Conservation (phyloP, 1,140 invertebrate species). For the Aculops lycopersici region DNA sequence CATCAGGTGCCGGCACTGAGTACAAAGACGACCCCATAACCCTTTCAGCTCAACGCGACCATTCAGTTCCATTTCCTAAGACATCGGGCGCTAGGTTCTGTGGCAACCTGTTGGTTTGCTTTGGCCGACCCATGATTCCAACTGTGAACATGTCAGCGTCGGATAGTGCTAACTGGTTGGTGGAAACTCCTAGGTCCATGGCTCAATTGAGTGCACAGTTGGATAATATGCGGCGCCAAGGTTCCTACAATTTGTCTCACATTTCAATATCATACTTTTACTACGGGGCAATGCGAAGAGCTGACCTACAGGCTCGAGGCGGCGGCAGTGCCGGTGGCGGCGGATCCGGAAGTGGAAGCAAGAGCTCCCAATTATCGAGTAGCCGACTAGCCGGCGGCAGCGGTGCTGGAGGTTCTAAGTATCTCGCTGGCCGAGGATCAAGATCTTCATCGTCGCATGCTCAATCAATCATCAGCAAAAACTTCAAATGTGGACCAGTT, state of each 20-base stretch:
- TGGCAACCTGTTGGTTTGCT: slow-evolving; percentile 42
- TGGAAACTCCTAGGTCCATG: background rate
- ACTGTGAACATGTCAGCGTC: background rate
- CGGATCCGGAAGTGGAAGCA: no score
- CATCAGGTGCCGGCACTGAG: background rate
- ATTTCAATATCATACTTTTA: background rate
- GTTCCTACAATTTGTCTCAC: background rate
- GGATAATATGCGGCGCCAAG: background rate
- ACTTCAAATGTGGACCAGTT: slow-evolving; percentile 20
- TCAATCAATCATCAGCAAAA: background rate
- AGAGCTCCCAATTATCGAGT: no score
- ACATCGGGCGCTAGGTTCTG: slow-evolving; percentile 76
- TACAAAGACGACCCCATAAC: background rate
- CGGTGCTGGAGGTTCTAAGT: no score
- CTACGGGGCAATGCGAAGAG: background rate
- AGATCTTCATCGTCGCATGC: background rate
- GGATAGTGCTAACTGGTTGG: background rate
- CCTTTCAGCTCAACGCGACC: background rate
- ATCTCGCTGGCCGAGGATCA: background rate
- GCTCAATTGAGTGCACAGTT: background rate
- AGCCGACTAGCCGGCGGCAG: no score
- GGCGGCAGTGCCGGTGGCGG: no score
- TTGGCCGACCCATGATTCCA: slow-evolving; percentile 28
- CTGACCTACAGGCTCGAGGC: background rate
- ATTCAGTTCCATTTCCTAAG: slow-evolving; percentile 61